Base-by-base conservation (phyloP, 2,888 invertebrate species). In the Drosophila infuscata region DNA sequence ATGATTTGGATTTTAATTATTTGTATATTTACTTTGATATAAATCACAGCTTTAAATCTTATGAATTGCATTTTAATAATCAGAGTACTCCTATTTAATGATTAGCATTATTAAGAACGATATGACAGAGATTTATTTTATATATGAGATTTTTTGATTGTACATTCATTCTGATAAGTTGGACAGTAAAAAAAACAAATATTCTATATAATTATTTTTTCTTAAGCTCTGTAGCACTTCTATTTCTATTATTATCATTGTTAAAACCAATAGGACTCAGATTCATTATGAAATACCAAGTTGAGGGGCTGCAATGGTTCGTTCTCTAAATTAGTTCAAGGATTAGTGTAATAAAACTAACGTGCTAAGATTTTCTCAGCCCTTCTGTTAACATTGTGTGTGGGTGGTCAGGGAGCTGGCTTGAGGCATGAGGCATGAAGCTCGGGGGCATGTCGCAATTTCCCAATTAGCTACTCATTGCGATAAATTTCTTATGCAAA, bases 401-500 rank as follows among this genome's bases (percentile, higher is more conserved):
- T 60, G 75, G 41, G 56, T 25, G 66, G 64, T 38, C 46, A 60
- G 72, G 53, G 52, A 36, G 56, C 35, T 43, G 59, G 53, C 56
- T 36, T 58, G 25, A 17, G 43, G 59, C 33, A 38, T n/a, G 6
- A 15, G 46, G 59, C 48, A 29, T 9, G 9, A n/a, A 30, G 41
- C n/a, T 30, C 46, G 54, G 49, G 46, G 70, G 79, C 74, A 79
- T 77, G 80, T 88, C 86, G 81, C 90, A 80, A 88, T 91, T 87
- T 87, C 83, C 90, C 87, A 87, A 87, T 87, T 87, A 91, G 87
- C 91, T 82, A 81, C 87, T 87, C 89, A 87, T 87, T 90, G 88
- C 88, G 90, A 88, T 88, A 90, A 91, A 91, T 87, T 87, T 91
- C 87, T 87, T 91, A 91, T 91, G 87, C 91, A 87, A 87, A 87